A percentile compares a stretch with the other conserved stretches of the same genome.
These are phyloP conservation scores for Drosophila nr. medialis DNA, from an alignment of 2,888 invertebrate genomes.

Conservation along the genomic window DNA sequence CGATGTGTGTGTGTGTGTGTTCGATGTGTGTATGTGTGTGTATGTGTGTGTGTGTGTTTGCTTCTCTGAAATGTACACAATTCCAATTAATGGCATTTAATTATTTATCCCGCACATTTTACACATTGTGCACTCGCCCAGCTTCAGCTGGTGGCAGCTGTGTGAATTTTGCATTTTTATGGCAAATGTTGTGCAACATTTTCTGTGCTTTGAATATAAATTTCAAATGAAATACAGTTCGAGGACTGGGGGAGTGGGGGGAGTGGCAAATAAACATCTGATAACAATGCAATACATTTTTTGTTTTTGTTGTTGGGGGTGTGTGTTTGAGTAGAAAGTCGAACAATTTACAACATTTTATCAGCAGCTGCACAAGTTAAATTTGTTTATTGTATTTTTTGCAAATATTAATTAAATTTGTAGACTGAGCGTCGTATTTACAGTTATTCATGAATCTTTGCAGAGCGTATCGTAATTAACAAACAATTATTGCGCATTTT, in stretches of 20 bases:
- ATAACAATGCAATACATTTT: constrained; percentile 30
- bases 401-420: not conserved
- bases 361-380: not conserved
- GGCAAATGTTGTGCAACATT: constrained; percentile 44
- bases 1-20: constrained; percentile 1
- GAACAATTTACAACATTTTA: not conserved
- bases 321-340: not conserved
- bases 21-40: not conserved
- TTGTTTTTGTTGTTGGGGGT: not conserved
- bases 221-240: constrained; percentile 24
- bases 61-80: constrained; percentile 73
- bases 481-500: no score
- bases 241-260: not conserved
- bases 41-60: constrained; percentile 8
- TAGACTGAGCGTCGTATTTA: not conserved
- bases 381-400: not conserved
- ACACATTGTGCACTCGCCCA: constrained; percentile 54
- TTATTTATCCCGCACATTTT: constrained; percentile 77
- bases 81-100: constrained; percentile 77
- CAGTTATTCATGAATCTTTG: not conserved
- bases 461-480: no score
- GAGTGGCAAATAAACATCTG: not conserved
- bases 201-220: constrained; percentile 52
- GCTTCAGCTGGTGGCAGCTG: constrained; percentile 49
- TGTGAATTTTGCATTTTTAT: constrained; percentile 76